Base-by-base conservation (phyloP, 23 tunicate species). In the Clavelina lepadiformis region DNA sequence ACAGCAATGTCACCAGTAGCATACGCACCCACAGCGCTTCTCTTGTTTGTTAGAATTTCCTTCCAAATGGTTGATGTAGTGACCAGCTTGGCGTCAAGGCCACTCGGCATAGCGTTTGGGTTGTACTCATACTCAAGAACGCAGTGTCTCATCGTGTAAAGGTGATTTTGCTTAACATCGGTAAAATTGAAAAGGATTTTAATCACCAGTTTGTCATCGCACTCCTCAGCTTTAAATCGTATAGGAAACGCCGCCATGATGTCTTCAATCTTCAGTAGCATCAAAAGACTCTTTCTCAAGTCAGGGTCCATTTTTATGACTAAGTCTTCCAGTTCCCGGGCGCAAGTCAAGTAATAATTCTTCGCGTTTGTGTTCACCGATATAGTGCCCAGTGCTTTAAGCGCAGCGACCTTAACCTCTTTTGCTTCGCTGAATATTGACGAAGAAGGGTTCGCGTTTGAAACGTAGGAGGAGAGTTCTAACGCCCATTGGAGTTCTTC, bases 401-500 rank as follows among this genome's bases (percentile, higher is more conserved):
- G 49, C 18, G 63, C 72, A n/a, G 36, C 37, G 0, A 74, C 45
- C 23, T 44, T 28, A 27, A 46, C 38, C 0, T 44, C 28, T 23
- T 38, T 71, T 24, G 61, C 44, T 22, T 30, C 28, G 27, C 29
- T 26, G 8, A 51, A 66, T 15, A 38, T 74, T 6, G 31, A 20
- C 1, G 35, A 18, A 0, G 28, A 13, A 11, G 7, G 2, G 45
- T 61, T 33, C 25, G 29, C n/a, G 46, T 70, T 61, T 5, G 46
- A 31, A 15, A 58, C 69, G 4, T 19, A 24, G 34, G 61, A 22
- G 0, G 67, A 58, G 0, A 80, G 29, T 60, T 80, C 86, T 13
- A 80, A 50, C 19, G 86, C 86, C 86, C 86, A 80, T 59, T 80
- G 61, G 15, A 74, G 38, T 21, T 80, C 86, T 25, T 21, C 28